These are phyloP conservation scores for Papilio helenus DNA, from an alignment of 1,140 invertebrate genomes.

Conservation along the genomic window DNA sequence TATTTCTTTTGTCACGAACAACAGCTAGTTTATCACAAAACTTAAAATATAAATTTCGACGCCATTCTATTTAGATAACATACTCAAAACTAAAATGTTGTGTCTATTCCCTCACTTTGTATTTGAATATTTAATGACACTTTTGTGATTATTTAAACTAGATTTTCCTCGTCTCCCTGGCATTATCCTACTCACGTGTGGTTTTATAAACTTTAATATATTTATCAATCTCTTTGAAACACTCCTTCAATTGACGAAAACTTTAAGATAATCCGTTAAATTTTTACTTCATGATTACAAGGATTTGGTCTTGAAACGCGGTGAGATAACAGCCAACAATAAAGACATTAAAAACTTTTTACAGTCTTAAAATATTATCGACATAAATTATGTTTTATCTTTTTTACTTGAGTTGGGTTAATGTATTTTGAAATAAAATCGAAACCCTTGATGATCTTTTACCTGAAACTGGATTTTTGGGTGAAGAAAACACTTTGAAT, in stretches of 20 bases:
- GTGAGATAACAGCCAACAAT: not conserved
- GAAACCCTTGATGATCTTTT: not conserved
- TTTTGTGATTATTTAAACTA: too few species aligned
- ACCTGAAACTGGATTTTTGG: conserved; percentile 9
- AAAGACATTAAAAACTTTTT: not conserved
- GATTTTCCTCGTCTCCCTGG: too few species aligned
- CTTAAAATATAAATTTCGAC: not conserved
- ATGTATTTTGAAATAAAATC: not conserved
- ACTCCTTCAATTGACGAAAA: too few species aligned
- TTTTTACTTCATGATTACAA: too few species aligned
- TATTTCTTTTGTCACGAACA: conserved; percentile 23
- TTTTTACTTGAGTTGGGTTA: not conserved
- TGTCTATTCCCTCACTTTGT: not conserved
- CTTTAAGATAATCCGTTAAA: too few species aligned
- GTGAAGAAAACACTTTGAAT: not conserved
- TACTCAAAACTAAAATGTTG: not conserved
- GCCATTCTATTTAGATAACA: not conserved
- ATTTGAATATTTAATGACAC: too few species aligned
- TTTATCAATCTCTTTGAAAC: too few species aligned
- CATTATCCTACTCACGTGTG: too few species aligned
- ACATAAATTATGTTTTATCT: conserved; percentile 19
- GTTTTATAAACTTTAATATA: too few species aligned
- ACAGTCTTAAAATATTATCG: not conserved
- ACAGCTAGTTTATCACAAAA: not conserved
- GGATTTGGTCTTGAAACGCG: not conserved